phyloP scores from a whole-genome alignment of 2,888 invertebrate genomes.

The Gisinianus flammeolus region DNA sequence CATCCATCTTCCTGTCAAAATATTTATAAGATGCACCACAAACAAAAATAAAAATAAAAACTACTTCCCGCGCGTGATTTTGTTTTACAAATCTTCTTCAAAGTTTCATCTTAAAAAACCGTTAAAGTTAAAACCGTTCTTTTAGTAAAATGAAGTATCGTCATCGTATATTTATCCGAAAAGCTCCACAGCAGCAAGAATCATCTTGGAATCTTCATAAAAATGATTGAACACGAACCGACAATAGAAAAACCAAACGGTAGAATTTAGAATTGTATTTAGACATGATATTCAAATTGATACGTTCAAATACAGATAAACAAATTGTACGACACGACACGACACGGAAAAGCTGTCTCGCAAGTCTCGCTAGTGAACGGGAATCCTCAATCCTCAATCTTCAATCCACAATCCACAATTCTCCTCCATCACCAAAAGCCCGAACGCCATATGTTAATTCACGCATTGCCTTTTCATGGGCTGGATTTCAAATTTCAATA shows the following conservation, averaged over 20 bases:
- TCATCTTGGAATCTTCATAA: neutral
- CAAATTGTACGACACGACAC: constrained; percentile 9
- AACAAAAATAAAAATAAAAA: neutral
- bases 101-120: neutral
- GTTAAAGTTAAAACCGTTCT: neutral
- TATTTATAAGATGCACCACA: neutral
- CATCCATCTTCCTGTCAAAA: constrained; percentile 28
- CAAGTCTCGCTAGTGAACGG: neutral
- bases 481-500: too few relatives aligned
- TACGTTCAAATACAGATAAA: constrained; percentile 17
- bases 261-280: neutral
- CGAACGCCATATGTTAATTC: constrained; percentile 30
- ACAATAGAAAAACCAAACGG: neutral
- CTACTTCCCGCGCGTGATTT: neutral
- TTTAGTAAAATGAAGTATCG: neutral
- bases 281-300: neutral
- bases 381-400: too few relatives aligned
- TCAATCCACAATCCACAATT: neutral
- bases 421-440: neutral
- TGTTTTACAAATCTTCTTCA: neutral
- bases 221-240: neutral
- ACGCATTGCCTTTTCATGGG: too few relatives aligned
- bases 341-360: neutral
- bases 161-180: neutral
- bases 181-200: neutral